These are phyloP conservation scores for Latrodectus geometricus DNA, from an alignment of 1,140 invertebrate genomes.

Conservation along the genomic window DNA sequence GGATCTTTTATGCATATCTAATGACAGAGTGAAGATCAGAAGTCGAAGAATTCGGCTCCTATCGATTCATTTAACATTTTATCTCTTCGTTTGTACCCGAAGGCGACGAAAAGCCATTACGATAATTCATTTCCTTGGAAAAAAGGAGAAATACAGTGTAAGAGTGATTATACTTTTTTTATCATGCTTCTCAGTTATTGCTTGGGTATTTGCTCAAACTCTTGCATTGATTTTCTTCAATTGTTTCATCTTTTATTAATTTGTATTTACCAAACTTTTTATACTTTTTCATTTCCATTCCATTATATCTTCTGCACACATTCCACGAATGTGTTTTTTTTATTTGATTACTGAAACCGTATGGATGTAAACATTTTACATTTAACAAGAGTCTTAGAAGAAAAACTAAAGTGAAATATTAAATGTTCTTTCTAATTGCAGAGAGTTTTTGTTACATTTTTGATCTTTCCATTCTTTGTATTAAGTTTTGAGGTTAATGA, in stretches of 20 bases:
- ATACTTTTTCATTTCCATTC: not conserved
- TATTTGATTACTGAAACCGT: not conserved
- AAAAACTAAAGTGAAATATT: not conserved
- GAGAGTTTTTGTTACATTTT: no score
- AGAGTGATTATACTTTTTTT: conserved; percentile 34
- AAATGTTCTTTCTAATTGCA: no score
- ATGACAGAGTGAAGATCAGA: conserved; percentile 12
- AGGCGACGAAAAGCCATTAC: conserved; percentile 55
- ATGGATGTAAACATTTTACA: not conserved
- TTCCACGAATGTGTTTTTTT: not conserved
- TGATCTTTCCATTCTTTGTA: no score
- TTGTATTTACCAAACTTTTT: conserved; percentile 40
- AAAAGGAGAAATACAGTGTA: conserved; percentile 22
- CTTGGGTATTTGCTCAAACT: conserved; percentile 33
- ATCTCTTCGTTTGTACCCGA: conserved; percentile 31
- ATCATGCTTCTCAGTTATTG: conserved; percentile 19
- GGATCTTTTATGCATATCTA: conserved; percentile 29
- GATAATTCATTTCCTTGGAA: conserved; percentile 38
- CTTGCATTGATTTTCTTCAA: conserved; percentile 44
- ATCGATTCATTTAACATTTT: conserved; percentile 54
- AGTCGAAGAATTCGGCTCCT: conserved; percentile 36
- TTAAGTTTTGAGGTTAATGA: no score
- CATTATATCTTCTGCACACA: not conserved
- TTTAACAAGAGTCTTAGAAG: not conserved
- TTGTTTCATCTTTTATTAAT: conserved; percentile 50